Conservation (phyloP, 2,113 vertebrate species). For the Zingel zingel region DNA sequence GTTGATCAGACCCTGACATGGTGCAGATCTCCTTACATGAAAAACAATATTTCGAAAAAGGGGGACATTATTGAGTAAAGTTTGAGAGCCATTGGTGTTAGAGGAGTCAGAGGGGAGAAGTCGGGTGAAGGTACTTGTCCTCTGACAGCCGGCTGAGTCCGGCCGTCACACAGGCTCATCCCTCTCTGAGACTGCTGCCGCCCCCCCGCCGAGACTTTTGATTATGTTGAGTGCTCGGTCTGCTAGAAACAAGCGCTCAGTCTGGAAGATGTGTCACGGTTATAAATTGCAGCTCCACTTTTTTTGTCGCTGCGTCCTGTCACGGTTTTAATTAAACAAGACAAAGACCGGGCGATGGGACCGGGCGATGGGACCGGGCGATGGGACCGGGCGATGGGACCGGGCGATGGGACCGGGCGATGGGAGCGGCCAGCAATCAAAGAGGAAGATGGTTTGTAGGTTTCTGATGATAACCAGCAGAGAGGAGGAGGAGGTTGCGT, state of each 20-base stretch:
- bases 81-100: no score
- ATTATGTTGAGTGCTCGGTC: conserved; percentile 63
- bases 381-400: no score
- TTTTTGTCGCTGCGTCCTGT: conserved; percentile 49
- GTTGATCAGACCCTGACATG: no score
- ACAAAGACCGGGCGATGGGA: conserved; percentile 51
- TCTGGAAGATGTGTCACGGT: conserved; percentile 59
- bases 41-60: no score
- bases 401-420: no score
- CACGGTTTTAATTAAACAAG: conserved; percentile 69
- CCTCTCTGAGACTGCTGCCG: conserved; percentile 37
- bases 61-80: no score
- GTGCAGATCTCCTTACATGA: no score
- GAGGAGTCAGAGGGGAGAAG: no score
- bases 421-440: conserved; percentile 7
- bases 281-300: conserved; percentile 56
- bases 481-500: conserved; percentile 12
- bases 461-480: conserved; percentile 35
- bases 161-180: conserved; percentile 35
- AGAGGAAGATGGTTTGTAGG: conserved; percentile 45
- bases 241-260: conserved; percentile 51
- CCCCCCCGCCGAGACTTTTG: conserved; percentile 53
- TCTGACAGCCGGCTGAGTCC: conserved; percentile 11
- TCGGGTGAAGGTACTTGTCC: conserved; percentile 15
- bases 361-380: no score